phyloP scores from a whole-genome alignment of 1,140 invertebrate species.

The Pogonus chalceus region DNA sequence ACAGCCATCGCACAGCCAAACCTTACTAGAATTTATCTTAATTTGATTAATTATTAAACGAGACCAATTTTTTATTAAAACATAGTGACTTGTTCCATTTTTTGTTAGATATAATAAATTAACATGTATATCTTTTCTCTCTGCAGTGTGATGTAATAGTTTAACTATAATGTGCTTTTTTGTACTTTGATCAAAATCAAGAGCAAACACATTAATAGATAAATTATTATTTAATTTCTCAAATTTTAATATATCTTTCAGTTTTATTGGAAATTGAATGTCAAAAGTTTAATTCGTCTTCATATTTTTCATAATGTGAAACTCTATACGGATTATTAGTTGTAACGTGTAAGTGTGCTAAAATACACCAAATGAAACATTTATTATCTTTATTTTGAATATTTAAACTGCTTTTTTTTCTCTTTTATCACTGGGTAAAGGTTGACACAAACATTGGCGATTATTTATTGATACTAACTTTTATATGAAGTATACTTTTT shows the following conservation, averaged over 20 bases:
- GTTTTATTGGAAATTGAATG: not conserved
- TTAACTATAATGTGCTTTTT: not conserved
- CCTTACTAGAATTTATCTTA: not conserved
- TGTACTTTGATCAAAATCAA: not conserved
- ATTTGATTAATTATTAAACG: conserved; percentile 8
- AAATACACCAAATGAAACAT: not conserved
- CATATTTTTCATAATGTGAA: not conserved
- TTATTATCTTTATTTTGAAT: not conserved
- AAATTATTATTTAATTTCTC: not conserved
- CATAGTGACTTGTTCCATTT: conserved; percentile 7
- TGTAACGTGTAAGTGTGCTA: not conserved
- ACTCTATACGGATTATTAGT: not conserved
- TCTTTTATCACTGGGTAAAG: not conserved
- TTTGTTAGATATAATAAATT: conserved; percentile 8
- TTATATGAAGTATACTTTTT: too few species aligned
- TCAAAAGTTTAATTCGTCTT: not conserved
- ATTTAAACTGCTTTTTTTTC: not conserved
- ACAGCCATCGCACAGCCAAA: conserved; percentile 10
- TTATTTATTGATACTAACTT: not conserved
- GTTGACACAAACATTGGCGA: not conserved
- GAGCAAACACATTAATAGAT: not conserved
- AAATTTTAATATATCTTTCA: not conserved
- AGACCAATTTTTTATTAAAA: conserved; percentile 8
- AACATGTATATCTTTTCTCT: conserved; percentile 2
- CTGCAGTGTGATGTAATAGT: conserved; percentile 5